These are phyloP conservation scores for Drosophila vallismaia DNA, from an alignment of 2,888 invertebrate genomes.

Conservation along the genomic window DNA sequence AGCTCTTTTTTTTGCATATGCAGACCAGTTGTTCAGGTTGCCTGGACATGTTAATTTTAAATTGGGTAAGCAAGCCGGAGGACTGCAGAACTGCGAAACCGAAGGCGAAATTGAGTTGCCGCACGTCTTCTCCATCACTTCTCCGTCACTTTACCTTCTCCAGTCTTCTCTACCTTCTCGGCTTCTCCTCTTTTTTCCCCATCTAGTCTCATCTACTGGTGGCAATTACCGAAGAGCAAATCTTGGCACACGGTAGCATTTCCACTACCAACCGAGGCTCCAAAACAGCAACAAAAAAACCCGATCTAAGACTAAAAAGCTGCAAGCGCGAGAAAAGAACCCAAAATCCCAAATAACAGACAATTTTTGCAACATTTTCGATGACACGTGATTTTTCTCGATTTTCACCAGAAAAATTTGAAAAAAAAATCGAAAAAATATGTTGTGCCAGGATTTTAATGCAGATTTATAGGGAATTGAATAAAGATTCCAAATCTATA, in stretches of 20 bases:
- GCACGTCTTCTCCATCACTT: conserved; percentile 47
- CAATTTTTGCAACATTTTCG: too few relatives aligned
- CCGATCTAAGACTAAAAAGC: neutral
- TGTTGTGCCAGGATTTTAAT: too few relatives aligned
- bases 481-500: too few relatives aligned
- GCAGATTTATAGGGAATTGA: too few relatives aligned
- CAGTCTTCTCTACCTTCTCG: neutral
- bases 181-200: conserved; percentile 4
- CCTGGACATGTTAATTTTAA: conserved; percentile 78
- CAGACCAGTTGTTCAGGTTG: conserved; percentile 44
- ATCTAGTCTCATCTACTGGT: conserved; percentile 18
- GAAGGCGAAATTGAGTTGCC: conserved; percentile 67
- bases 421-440: too few relatives aligned
- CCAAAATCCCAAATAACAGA: too few relatives aligned
- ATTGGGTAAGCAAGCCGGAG: conserved; percentile 56
- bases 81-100: conserved; percentile 43
- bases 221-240: conserved; percentile 66
- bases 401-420: too few relatives aligned
- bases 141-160: conserved; percentile 22
- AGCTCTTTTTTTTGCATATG: conserved; percentile 31
- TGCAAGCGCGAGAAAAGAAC: neutral
- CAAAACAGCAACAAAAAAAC: neutral
- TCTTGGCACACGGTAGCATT: conserved; percentile 60
- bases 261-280: conserved; percentile 6
- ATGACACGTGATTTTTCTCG: too few relatives aligned